phyloP scores from a whole-genome alignment of 2,797 vertebrate species.

The Rhinatrema bivittatum region DNA sequence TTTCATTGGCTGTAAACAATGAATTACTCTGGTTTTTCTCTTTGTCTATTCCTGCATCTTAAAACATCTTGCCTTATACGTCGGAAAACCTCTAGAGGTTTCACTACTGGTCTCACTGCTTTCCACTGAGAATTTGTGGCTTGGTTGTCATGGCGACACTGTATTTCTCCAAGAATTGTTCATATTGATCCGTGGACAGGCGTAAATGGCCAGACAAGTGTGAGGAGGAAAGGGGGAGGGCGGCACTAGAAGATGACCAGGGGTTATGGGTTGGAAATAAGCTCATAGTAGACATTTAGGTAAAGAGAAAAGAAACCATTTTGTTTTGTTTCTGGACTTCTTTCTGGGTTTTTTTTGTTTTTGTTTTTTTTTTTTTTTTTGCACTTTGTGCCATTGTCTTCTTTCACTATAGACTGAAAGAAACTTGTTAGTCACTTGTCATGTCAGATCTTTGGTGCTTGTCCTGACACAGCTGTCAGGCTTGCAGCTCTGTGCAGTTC shows the following conservation, averaged over 20 bases:
- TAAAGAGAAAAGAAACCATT: slow-evolving; percentile 57
- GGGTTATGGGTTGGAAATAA: slow-evolving; percentile 62
- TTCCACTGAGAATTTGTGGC: slow-evolving; percentile 84
- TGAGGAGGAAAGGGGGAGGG: slow-evolving; percentile 73
- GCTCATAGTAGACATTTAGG: slow-evolving; percentile 61
- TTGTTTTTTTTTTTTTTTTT: slow-evolving; percentile 17
- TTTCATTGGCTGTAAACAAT: slow-evolving; percentile 61
- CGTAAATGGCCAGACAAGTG: slow-evolving; percentile 86
- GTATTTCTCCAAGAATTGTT: slow-evolving; percentile 97
- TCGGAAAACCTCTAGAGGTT: slow-evolving; percentile 65
- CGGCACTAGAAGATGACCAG: slow-evolving; percentile 62
- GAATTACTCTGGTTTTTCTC: slow-evolving; percentile 58
- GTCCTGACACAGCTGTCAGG: slow-evolving; percentile 68
- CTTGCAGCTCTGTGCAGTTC: slow-evolving; percentile 54
- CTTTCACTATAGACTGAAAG: slow-evolving; percentile 57
- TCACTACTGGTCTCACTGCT: slow-evolving; percentile 62
- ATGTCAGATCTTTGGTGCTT: slow-evolving; percentile 68
- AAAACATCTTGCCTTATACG: slow-evolving; percentile 65
- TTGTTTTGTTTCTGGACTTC: slow-evolving; percentile 53
- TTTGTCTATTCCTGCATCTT: slow-evolving; percentile 60
- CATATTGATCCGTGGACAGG: slow-evolving; percentile 94
- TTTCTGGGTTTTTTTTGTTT: slow-evolving; percentile 20
- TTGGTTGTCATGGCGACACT: slow-evolving; percentile 93
- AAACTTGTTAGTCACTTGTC: slow-evolving; percentile 78
- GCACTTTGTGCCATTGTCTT: slow-evolving; percentile 60